Base-by-base conservation (phyloP, 2,888 invertebrate genomes). In the Ochropleura plecta region DNA sequence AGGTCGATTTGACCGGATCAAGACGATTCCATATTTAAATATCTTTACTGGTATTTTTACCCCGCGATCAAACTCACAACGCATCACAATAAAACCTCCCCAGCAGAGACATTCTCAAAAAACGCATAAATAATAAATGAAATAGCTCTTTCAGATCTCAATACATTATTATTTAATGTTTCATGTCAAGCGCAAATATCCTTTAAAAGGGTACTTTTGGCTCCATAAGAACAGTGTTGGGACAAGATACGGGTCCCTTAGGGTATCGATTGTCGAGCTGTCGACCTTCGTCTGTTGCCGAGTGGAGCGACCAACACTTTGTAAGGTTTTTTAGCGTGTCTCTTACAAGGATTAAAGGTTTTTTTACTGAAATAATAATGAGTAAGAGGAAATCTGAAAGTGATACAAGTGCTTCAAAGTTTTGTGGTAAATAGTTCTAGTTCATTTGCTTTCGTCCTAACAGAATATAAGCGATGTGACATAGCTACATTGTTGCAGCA, bases 161-260 rank as follows among this genome's bases (percentile, higher is more conserved):
- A 66, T 69, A 78, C 57, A 59, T 68, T 76, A 75, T 64, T 78
- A 79, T 79, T 79, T 64, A 76, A 80, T 69, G 81, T 80, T 80
- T 69, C 70, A 69, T 70, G 76, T 79, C 48, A 53, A 67, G 63
- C 64, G 74, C 74, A 73, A 80, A 80, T 69, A 70, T 62, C 55
- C 60, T 64, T 80, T 81, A 62, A 80, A 69, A 79, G 81, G 69
- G 69, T 80, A 68, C 57, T 80, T 79, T 74, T 42, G 64, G 74
- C 63, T 74, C 64, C 51, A n/a, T 51, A 74, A 78, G 66, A 79
- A 68, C 68, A 69, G 78, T 60, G 75, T 65, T 80, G 78, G 53
- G 68, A 80, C 75, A 75, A 68, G 63, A 79, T 64, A 80, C 44
- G 75, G 30, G 63, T 64, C 67, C 63, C 75, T 16, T 18, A 63